These are phyloP conservation scores for Anas platyrhynchos DNA, from an alignment of 2,113 vertebrate species.

Conservation along the genomic window DNA sequence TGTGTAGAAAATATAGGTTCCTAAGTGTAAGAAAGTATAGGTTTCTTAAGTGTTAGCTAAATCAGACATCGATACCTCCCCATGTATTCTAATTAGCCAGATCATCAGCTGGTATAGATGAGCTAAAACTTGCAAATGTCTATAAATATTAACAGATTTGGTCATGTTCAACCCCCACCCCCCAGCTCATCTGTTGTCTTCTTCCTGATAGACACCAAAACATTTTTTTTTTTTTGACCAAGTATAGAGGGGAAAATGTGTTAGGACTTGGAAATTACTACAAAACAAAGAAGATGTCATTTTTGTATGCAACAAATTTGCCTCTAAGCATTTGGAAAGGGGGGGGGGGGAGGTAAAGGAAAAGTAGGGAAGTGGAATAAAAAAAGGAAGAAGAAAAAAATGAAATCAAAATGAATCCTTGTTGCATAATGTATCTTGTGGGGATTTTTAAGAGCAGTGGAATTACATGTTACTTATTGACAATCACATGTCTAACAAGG, in stretches of 20 bases:
- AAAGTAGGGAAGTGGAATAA: background rate
- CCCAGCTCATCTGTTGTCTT: background rate
- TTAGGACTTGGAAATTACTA: background rate
- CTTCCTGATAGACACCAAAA: background rate
- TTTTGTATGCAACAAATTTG: background rate
- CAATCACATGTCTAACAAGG: conserved; percentile 42
- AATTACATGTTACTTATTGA: conserved; percentile 38
- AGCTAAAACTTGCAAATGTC: background rate
- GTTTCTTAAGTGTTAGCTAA: background rate
- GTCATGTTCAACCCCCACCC: background rate
- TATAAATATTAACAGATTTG: background rate
- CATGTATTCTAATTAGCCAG: background rate
- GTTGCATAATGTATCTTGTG: background rate
- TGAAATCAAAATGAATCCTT: background rate
- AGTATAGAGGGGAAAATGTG: background rate
- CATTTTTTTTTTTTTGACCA: background rate
- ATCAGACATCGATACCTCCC: background rate
- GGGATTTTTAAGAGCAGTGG: background rate
- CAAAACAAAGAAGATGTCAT: background rate
- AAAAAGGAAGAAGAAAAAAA: background rate
- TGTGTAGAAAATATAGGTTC: background rate
- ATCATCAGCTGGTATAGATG: background rate
- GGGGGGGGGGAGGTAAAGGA: background rate
- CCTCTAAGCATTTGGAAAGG: background rate
- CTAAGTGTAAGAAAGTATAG: background rate